Evolutionary conservation across 2,888 invertebrate genomes (phyloP), one percentile per base, ranked within the genome.

Genomic region (Anodontia alba): DNA sequence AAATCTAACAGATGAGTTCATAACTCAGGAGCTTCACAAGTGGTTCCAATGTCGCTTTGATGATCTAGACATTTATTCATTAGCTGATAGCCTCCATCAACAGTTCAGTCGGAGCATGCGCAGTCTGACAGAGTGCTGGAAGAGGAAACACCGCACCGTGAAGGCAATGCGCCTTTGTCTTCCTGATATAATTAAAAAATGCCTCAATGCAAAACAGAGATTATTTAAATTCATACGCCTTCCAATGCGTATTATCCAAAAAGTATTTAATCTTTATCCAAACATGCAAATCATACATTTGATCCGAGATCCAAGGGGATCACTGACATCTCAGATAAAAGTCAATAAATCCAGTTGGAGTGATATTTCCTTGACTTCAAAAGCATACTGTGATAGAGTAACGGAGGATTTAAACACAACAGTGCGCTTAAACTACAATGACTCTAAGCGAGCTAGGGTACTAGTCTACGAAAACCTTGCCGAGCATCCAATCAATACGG

Each of bases 181-280:
- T 29, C 85, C 85, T 20, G 68, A n/a, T 8, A 80, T 78, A 0
- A 80, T 76, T 8, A 33, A 82, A 66, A 67, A 57, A 76, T 85
- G 85, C 62, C 26, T 72, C 36, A 73, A 70, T 3, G 80, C 85
- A 10, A 76, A 73, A 68, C 68, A 73, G 15, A 51, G 78, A 17
- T 29, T 83, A 15, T 85, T 83, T 38, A 85, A 85, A 69, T 85
- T 83, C 43, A 85, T 85, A 29, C 78, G 82, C 1, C 42, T 85
- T 26, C 82, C 82, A 23, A 81, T 83, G 80, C 33, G 69, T 3
- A 23, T 85, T 1, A 57, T 85, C 1, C 66, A 79, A 54, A 62
- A 38, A 7, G 74, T 83, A 3, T 78, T 76, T 33, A 54, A 43
- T 33, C 7, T 72, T 3, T 85, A 80, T 66, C 82, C 85, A 1